These are phyloP conservation scores for Poeciliopsis prolifica DNA, from an alignment of 2,113 vertebrate genomes.

Conservation along the genomic window DNA sequence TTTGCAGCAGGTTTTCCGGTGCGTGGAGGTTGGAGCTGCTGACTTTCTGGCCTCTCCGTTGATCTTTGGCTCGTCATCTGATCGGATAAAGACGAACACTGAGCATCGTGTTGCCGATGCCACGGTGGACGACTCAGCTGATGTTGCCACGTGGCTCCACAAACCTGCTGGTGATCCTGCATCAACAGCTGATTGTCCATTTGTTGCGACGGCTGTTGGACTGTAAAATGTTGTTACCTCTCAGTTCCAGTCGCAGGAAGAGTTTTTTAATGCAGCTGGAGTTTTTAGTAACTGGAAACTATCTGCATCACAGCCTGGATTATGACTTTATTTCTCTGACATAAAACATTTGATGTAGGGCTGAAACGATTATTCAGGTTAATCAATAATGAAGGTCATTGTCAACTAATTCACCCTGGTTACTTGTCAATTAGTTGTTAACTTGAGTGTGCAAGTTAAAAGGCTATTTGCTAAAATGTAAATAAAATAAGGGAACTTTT, in stretches of 20 bases:
- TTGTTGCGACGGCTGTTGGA: neutral
- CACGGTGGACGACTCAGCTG: slow-evolving; percentile 43
- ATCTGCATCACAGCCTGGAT: no score
- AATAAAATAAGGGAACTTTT: no score
- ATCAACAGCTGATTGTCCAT: slow-evolving; percentile 41
- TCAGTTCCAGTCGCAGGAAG: neutral
- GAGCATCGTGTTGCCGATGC: slow-evolving; percentile 9
- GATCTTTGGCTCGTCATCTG: slow-evolving; percentile 46
- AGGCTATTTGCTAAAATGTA: no score
- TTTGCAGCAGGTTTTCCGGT: neutral
- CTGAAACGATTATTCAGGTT: no score
- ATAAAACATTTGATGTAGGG: no score
- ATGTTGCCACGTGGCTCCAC: slow-evolving; percentile 18
- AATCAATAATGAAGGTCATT: no score
- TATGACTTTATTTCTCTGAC: no score
- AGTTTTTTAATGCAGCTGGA: neutral
- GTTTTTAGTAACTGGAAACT: neutral
- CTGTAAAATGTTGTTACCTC: neutral
- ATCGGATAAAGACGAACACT: slow-evolving; percentile 26
- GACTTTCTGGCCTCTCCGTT: slow-evolving; percentile 11
- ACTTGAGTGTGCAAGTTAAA: no score
- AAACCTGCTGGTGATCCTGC: slow-evolving; percentile 18
- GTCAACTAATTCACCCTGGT: no score
- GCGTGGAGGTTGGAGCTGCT: neutral
- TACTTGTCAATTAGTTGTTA: no score